Conservation (phyloP, 2,797 vertebrate genomes). For the Pseudochaenichthys georgianus region DNA sequence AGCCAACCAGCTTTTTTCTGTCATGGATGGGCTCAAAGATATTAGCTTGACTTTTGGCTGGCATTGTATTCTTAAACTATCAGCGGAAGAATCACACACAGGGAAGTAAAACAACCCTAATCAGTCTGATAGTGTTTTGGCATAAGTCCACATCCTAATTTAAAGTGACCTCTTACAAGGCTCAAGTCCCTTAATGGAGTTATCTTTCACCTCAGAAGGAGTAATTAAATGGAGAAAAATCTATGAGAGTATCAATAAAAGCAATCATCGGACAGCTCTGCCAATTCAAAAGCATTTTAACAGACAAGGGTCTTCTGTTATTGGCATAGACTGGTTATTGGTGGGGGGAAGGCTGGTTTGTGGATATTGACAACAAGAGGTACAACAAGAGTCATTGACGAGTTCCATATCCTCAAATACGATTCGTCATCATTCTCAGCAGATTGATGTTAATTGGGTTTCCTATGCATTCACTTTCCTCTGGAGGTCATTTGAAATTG, state of each 20-base stretch:
- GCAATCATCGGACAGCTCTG: conserved; percentile 69
- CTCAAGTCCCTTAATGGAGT: conserved; percentile 72
- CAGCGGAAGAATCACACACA: conserved; percentile 57
- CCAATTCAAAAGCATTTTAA: conserved; percentile 66
- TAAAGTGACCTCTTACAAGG: conserved; percentile 75
- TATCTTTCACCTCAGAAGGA: conserved; percentile 73
- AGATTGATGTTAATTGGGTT: conserved; percentile 68
- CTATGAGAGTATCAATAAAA: conserved; percentile 76
- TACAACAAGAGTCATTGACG: conserved; percentile 50
- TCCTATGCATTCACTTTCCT: conserved; percentile 60
- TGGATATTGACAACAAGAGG: conserved; percentile 51
- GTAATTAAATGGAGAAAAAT: conserved; percentile 79
- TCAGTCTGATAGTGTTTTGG: conserved; percentile 74
- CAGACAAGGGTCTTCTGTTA: conserved; percentile 53
- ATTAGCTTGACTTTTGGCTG: conserved; percentile 62
- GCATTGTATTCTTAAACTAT: conserved; percentile 54
- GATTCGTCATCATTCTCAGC: conserved; percentile 69
- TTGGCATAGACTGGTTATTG: conserved; percentile 14
- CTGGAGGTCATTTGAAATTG: conserved; percentile 68
- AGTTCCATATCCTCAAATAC: conserved; percentile 52
- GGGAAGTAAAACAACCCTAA: conserved; percentile 59
- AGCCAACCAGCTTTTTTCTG: conserved; percentile 33
- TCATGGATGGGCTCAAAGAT: conserved; percentile 32
- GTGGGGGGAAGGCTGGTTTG: conserved; percentile 29
- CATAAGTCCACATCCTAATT: conserved; percentile 63